Percentiles rank a stretch among this genome's conserved stretches.
Evolutionary conservation across 1,140 invertebrate genomes (phyloP).

Genomic region (Hylaeus volcanicus): DNA sequence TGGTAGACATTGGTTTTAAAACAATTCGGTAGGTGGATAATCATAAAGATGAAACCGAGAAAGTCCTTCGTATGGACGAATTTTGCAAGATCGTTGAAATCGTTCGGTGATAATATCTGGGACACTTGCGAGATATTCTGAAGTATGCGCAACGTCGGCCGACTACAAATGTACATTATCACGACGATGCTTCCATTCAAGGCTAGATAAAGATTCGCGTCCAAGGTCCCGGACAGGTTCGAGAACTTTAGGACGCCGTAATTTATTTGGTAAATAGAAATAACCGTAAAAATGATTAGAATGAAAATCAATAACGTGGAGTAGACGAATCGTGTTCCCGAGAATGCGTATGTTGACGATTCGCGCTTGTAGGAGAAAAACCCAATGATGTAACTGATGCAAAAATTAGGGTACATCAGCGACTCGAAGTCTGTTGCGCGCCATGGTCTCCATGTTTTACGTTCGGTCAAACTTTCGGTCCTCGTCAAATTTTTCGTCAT

Average conservation of each 20-base stretch:
- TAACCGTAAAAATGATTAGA: conserved; percentile 3
- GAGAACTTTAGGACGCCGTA: conserved; percentile 3
- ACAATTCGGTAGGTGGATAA: conserved; percentile 45
- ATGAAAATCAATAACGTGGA: conserved; percentile 37
- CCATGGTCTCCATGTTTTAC: conserved; percentile 54
- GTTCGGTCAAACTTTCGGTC: not conserved
- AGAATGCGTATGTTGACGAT: conserved; percentile 24
- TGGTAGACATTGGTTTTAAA: not conserved
- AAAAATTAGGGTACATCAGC: conserved; percentile 57
- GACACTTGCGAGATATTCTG: conserved; percentile 54
- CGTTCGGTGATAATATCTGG: conserved; percentile 51
- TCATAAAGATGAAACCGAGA: conserved; percentile 61
- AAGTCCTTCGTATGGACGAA: conserved; percentile 70
- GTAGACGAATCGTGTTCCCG: conserved; percentile 16
- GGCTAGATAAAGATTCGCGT: conserved; percentile 63
- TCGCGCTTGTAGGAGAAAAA: conserved; percentile 57
- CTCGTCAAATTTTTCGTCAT: too few relatives aligned
- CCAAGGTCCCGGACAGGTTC: conserved; percentile 54
- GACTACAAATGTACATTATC: conserved; percentile 41
- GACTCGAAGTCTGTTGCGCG: conserved; percentile 57
- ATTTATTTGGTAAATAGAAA: conserved; percentile 61
- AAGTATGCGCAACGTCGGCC: conserved; percentile 55
- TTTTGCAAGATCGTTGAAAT: conserved; percentile 59
- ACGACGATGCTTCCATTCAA: conserved; percentile 40
- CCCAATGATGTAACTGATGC: conserved; percentile 54